Conservation (phyloP, 2,888 invertebrate genomes). For the Eupsilia transversa region DNA sequence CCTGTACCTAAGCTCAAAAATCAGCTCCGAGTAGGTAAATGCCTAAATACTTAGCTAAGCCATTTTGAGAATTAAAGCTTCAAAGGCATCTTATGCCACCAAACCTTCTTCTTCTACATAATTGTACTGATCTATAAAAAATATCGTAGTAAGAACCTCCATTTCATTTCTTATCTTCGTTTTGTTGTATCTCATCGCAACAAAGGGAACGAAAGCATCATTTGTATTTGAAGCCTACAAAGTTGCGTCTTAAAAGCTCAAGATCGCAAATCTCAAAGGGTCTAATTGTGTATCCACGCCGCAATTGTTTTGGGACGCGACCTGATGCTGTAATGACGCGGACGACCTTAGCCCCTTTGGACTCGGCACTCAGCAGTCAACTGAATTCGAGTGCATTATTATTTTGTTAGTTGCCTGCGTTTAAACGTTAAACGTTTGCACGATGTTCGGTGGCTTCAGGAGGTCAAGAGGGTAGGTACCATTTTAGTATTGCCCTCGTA, state of each 20-base stretch:
- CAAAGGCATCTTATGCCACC: no score
- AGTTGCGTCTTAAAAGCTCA: slow-evolving; percentile 53
- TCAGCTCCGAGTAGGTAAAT: neutral
- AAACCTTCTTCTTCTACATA: neutral
- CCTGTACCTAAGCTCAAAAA: neutral
- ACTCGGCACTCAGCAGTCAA: slow-evolving; percentile 48
- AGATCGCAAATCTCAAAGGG: slow-evolving; percentile 70
- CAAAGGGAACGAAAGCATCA: neutral
- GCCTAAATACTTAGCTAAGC: neutral
- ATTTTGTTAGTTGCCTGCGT: slow-evolving; percentile 56
- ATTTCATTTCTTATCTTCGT: no score
- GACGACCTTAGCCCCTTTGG: slow-evolving; percentile 82
- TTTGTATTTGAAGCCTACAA: slow-evolving; percentile 17
- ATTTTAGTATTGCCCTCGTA: slow-evolving; percentile 16
- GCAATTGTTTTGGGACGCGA: slow-evolving; percentile 82
- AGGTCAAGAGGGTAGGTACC: slow-evolving; percentile 40
- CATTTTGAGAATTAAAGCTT: neutral
- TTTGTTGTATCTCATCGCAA: neutral
- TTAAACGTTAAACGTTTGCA: slow-evolving; percentile 57
- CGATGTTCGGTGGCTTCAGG: slow-evolving; percentile 48
- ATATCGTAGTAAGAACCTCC: neutral
- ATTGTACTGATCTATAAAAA: neutral
- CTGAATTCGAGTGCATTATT: slow-evolving; percentile 60
- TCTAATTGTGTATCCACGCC: slow-evolving; percentile 84
- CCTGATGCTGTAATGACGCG: slow-evolving; percentile 78